Conservation (phyloP, 2,797 vertebrate species). For the Typhlichthys eigenmanni region DNA sequence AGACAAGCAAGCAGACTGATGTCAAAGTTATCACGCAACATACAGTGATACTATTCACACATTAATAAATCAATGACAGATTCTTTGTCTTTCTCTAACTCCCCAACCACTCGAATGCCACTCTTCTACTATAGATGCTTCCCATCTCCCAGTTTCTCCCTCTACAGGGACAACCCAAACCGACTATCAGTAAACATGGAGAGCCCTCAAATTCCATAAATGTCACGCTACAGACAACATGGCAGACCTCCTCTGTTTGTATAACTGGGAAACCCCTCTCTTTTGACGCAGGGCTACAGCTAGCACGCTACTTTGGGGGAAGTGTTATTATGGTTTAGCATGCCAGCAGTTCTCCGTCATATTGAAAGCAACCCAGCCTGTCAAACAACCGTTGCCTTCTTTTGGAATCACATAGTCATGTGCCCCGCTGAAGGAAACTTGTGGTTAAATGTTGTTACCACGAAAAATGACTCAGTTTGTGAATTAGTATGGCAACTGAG, state of each 20-base stretch:
- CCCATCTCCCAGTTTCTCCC: slow-evolving; percentile 60
- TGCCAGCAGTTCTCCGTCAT: slow-evolving; percentile 70
- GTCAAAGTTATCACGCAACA: slow-evolving; percentile 12
- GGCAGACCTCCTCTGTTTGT: slow-evolving; percentile 56
- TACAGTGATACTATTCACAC: slow-evolving; percentile 52
- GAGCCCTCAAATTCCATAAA: slow-evolving; percentile 64
- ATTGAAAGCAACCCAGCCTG: slow-evolving; percentile 64
- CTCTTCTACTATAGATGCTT: slow-evolving; percentile 59
- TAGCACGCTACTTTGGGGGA: slow-evolving; percentile 56
- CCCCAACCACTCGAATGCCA: slow-evolving; percentile 75
- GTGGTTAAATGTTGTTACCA: slow-evolving; percentile 35
- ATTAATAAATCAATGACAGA: slow-evolving; percentile 76
- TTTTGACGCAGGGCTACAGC: slow-evolving; percentile 50
- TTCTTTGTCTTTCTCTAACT: slow-evolving; percentile 52
- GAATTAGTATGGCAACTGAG: slow-evolving; percentile 43
- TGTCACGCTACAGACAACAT: slow-evolving; percentile 57
- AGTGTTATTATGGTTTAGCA: slow-evolving; percentile 72
- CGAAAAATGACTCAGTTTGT: slow-evolving; percentile 33
- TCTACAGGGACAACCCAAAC: slow-evolving; percentile 64
- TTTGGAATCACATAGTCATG: slow-evolving; percentile 50
- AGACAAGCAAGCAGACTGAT: slow-evolving; percentile 38
- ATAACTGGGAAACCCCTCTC: slow-evolving; percentile 60
- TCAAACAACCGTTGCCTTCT: slow-evolving; percentile 69
- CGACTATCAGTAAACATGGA: slow-evolving; percentile 73
- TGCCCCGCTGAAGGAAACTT: slow-evolving; percentile 46